phyloP scores from a whole-genome alignment of 53 echinoderm and acorn worm species.

The Temnopleurus reevesii region DNA sequence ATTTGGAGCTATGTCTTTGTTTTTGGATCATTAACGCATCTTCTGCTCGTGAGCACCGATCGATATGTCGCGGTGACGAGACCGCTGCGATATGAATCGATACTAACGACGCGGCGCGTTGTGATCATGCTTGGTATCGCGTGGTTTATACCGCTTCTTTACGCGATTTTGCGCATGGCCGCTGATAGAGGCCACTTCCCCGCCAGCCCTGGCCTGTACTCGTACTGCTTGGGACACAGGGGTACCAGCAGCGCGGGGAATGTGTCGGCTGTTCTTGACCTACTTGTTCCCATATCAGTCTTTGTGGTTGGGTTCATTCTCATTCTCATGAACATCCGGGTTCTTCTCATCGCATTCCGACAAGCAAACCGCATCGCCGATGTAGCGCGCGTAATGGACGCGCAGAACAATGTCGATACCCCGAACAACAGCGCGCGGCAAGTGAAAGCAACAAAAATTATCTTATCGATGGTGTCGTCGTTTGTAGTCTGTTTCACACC shows the following conservation, averaged over 20 bases:
- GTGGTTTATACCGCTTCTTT: neutral
- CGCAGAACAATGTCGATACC: neutral
- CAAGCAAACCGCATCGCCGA: constrained; percentile 35
- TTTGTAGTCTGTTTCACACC: constrained; percentile 30
- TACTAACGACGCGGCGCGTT: neutral
- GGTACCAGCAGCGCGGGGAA: neutral
- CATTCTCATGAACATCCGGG: constrained; percentile 10
- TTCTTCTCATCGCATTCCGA: constrained; percentile 34
- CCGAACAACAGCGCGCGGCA: neutral
- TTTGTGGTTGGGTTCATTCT: constrained; percentile 17
- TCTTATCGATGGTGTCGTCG: constrained; percentile 4
- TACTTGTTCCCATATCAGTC: neutral
- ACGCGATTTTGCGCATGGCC: neutral
- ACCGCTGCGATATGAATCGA: constrained; percentile 29
- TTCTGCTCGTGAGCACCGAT: constrained; percentile 15
- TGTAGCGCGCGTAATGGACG: neutral
- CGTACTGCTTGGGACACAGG: constrained; percentile 9
- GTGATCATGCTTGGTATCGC: constrained; percentile 2
- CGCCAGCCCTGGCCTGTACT: neutral
- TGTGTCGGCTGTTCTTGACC: neutral
- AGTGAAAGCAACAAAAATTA: constrained; percentile 38
- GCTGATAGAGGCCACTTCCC: neutral
- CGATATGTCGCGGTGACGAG: constrained; percentile 43
- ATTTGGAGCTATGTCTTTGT: constrained; percentile 38
- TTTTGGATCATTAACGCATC: constrained; percentile 16